Evolutionary conservation across 2,113 vertebrate genomes (phyloP), one percentile per base, ranked within the genome.

Genomic region (Odobenus rosmarus): DNA sequence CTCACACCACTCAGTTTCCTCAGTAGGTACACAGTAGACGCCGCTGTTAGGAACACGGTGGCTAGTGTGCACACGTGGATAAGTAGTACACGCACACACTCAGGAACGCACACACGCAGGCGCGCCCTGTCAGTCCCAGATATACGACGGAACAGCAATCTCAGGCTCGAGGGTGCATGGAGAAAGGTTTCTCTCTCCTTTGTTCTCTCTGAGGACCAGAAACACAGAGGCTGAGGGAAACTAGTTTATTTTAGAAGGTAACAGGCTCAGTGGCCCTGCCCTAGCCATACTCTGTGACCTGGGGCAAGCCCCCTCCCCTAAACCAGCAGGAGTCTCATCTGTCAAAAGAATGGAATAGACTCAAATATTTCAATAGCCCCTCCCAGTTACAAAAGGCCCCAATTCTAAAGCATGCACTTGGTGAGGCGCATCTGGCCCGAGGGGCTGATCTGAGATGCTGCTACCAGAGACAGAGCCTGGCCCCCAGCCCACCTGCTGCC

Each of bases 161-260:
- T 28, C 2, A 7, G 36, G 49, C 76, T 76, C 31, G 13, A 12
- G 15, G 42, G 42, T 5, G 16, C 19, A 3, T 16, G 5, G n/a
- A 64, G 51, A 23, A 61, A 19, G 14, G 67, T 26, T 81, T 93
- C 31, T 64, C 36, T n/a, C 46, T 72, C 53, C 53, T 76, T 15
- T 15, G 26, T 19, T n/a, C 55, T 90, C 16, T 95, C 8, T 77
- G 28, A 84, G 49, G 71, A 88, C 57, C 4, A 5, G 46, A 59
- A 16, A 79, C 57, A 42, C 28, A 46, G 59, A 61, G 9, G 28
- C 23, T 81, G 49, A 4, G 16, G 64, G 72, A 89, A 77, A 61
- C 69, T 67, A 19, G 46, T 36, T 82, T 62, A 13, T 89, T 85
- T 94, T n/a, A 89, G 76, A 84, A 93, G 42, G 51, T 33, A n/a